A percentile compares a stretch with the other conserved stretches of the same genome.
Conservation (phyloP, 2,888 invertebrate genomes). For the Pycnomerus fuliginosus region DNA sequence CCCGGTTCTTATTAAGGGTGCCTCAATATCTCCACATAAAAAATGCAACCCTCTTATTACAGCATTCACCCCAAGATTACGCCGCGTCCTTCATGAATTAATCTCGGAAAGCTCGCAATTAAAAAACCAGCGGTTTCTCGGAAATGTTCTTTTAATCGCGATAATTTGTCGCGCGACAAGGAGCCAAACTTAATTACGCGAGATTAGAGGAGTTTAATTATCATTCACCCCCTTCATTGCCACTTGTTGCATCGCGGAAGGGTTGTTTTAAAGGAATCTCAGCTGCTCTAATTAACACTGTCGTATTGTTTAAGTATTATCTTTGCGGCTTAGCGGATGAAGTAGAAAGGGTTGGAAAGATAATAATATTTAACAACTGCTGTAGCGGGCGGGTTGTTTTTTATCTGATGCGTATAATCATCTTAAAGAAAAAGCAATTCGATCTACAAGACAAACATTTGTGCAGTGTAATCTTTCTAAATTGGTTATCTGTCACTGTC, state of each 20-base stretch:
- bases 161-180: conserved; percentile 1
- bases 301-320: neutral
- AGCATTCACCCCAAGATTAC: neutral
- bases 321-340: neutral
- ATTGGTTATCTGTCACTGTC: conserved; percentile 40
- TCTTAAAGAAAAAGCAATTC: conserved; percentile 27
- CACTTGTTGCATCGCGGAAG: conserved; percentile 44
- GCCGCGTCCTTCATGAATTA: conserved; percentile 1
- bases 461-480: conserved; percentile 40
- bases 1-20: conserved; percentile 47
- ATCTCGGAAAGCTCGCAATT: too few species aligned
- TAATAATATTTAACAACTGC: too few species aligned
- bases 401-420: conserved; percentile 17
- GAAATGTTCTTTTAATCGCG: conserved; percentile 2
- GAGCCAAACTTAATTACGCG: conserved; percentile 4
- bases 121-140: neutral
- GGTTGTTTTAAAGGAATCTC: conserved; percentile 37
- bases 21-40: conserved; percentile 49
- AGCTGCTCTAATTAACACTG: conserved; percentile 38
- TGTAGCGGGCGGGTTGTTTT: conserved; percentile 19
- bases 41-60: conserved; percentile 42
- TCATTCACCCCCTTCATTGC: conserved; percentile 40
- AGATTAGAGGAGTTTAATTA: conserved; percentile 31
- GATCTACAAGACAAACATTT: conserved; percentile 36
- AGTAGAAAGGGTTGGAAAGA: too few species aligned